A percentile compares a stretch with the other conserved stretches of the same genome.
Conservation (phyloP, 2,797 vertebrate species). For the Acanthornis magna region DNA sequence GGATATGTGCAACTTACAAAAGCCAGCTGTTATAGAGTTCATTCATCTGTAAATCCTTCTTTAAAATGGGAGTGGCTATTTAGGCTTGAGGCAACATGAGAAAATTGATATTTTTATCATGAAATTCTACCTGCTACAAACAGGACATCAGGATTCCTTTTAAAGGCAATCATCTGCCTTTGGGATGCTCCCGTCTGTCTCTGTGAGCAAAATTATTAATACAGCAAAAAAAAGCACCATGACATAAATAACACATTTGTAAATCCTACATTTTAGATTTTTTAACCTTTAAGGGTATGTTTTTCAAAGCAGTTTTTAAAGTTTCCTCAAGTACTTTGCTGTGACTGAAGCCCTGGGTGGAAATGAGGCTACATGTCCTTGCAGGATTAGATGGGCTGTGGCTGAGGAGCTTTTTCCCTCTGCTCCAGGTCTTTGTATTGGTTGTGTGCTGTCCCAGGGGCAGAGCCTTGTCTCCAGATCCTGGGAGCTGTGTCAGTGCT, state of each 20-base stretch:
- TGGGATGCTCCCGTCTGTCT: background rate
- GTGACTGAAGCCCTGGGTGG: background rate
- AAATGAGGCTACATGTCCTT: background rate
- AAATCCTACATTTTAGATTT: background rate
- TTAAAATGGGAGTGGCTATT: background rate
- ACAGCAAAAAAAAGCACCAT: background rate
- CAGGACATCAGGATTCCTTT: background rate
- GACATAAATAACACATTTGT: background rate
- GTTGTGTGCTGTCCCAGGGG: background rate
- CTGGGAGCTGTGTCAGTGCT: background rate
- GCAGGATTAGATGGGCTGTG: background rate
- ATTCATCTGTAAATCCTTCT: background rate
- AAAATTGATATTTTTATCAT: background rate
- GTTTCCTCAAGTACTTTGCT: background rate
- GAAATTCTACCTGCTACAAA: background rate
- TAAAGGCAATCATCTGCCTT: background rate
- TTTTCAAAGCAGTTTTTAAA: background rate
- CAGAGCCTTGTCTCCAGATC: background rate
- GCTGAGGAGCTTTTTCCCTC: no score
- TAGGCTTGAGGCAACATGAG: background rate
- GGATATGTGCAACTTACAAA: background rate
- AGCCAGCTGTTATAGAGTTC: background rate
- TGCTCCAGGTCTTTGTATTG: background rate
- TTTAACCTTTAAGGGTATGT: no score
- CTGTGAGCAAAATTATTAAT: background rate